These are phyloP conservation scores for Alsophila aescularia DNA, from an alignment of 2,888 invertebrate genomes.

Conservation along the genomic window DNA sequence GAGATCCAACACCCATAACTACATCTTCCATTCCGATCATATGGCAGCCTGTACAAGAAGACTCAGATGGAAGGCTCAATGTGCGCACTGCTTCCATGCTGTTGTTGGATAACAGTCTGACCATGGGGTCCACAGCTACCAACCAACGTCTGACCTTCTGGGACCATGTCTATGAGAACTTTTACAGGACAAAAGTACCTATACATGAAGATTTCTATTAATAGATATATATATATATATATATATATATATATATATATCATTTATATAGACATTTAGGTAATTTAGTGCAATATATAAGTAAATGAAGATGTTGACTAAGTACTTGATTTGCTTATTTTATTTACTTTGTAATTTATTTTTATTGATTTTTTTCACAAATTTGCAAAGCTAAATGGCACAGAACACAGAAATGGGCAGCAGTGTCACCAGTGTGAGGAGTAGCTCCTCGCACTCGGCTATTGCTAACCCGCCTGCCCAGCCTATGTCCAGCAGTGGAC, in stretches of 20 bases:
- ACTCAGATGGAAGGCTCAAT: conserved; percentile 36
- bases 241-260: not conserved
- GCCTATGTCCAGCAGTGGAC: too few species aligned
- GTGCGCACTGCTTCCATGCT: conserved; percentile 51
- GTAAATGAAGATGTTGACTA: not conserved
- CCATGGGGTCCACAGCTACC: conserved; percentile 40
- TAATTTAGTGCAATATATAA: not conserved
- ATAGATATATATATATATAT: not conserved
- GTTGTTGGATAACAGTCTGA: conserved; percentile 44
- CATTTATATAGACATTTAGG: not conserved
- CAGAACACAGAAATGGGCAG: too few species aligned
- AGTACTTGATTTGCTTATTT: not conserved
- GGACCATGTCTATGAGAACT: conserved; percentile 67
- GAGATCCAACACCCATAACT: conserved; percentile 73
- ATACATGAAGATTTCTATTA: conserved; percentile 30
- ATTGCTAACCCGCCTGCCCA: too few species aligned
- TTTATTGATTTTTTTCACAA: too few species aligned
- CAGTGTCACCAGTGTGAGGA: too few species aligned
- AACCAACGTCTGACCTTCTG: conserved; percentile 61
- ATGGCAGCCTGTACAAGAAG: conserved; percentile 58
- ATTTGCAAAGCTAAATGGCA: too few species aligned
- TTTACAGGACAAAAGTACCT: conserved; percentile 51
- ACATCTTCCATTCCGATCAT: conserved; percentile 60
- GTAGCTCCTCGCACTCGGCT: too few species aligned
- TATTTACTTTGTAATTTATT: not conserved